A percentile compares a stretch with the other conserved stretches of the same genome.
These are phyloP conservation scores for Anolis sagrei DNA, from an alignment of 2,113 vertebrate genomes.

Conservation along the genomic window DNA sequence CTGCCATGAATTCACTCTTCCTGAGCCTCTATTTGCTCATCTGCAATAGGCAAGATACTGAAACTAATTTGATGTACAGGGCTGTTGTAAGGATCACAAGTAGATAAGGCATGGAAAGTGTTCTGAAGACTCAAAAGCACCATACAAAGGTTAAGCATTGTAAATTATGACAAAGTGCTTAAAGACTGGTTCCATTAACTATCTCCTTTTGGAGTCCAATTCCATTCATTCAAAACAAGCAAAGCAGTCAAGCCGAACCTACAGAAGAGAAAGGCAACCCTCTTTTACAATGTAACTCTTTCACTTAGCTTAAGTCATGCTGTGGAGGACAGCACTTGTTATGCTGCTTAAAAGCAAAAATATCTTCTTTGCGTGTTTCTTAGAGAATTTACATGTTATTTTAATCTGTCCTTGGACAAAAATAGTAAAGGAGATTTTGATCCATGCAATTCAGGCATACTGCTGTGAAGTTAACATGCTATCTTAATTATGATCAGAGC, in stretches of 20 bases:
- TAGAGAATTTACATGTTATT: constrained; percentile 6
- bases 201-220: neutral
- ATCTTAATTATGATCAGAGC: constrained; percentile 6
- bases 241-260: neutral
- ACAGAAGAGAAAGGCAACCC: neutral
- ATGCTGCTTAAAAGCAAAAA: neutral
- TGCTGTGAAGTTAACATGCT: constrained; percentile 11
- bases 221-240: neutral
- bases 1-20: neutral
- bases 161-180: neutral
- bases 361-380: neutral
- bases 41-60: neutral
- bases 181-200: neutral
- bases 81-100: neutral
- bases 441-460: constrained; percentile 7
- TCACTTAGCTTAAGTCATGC: neutral
- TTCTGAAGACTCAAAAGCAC: neutral
- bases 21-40: neutral
- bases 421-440: constrained; percentile 18
- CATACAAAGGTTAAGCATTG: neutral
- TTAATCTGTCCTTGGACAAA: neutral
- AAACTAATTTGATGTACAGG: neutral
- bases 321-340: neutral
- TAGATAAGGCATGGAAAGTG: neutral
- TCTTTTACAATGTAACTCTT: neutral